Conservation (phyloP, 2,888 invertebrate species). For the Endotricha flammealis region DNA sequence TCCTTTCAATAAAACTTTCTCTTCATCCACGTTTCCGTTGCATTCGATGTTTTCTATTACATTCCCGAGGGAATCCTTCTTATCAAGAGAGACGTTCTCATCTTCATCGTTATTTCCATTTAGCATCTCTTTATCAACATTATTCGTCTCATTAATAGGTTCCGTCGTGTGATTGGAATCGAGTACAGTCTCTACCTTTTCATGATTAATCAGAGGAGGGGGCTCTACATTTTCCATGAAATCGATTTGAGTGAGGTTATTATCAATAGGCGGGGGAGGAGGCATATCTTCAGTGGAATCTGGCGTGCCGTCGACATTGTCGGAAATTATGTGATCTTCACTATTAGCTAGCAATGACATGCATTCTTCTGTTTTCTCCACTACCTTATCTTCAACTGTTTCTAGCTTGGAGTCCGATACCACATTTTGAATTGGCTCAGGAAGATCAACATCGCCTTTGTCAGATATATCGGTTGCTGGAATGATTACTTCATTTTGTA, state of each 20-base stretch:
- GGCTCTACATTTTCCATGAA: conserved; percentile 24
- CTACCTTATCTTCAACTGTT: conserved; percentile 10
- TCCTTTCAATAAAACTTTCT: conserved; percentile 15
- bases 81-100: conserved; percentile 8
- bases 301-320: conserved; percentile 21
- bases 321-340: conserved; percentile 10
- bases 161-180: conserved; percentile 27
- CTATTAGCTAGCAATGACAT: conserved; percentile 4
- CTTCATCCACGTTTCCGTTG: conserved; percentile 37
- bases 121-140: conserved; percentile 19
- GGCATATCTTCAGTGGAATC: conserved; percentile 35
- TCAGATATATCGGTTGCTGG: not conserved
- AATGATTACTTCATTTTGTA: not conserved
- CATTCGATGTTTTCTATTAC: conserved; percentile 31
- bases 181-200: conserved; percentile 19
- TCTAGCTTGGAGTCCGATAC: not conserved
- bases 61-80: conserved; percentile 30
- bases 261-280: conserved; percentile 36
- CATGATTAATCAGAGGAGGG: conserved; percentile 17
- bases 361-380: conserved; percentile 6
- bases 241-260: conserved; percentile 23
- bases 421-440: not conserved
- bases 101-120: conserved; percentile 31
- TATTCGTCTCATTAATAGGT: conserved; percentile 19
- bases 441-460: not conserved